Evolutionary conservation across 2,797 vertebrate genomes (phyloP).

Genomic region (Takifugu ocellatus): DNA sequence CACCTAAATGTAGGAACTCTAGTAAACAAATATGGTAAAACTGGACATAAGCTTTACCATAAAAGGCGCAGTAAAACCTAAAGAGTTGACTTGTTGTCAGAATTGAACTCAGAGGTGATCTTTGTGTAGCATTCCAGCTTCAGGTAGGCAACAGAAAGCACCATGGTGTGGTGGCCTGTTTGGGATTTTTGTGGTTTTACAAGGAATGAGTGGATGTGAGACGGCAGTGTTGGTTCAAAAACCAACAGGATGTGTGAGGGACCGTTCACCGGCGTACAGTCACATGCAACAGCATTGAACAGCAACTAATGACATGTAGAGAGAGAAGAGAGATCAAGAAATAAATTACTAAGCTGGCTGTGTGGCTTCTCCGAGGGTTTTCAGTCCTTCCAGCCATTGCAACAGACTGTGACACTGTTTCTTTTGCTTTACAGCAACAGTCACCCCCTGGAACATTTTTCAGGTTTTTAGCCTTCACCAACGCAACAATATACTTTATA

Average conservation of each 20-base stretch:
- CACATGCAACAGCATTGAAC: not conserved
- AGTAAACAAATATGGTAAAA: not conserved
- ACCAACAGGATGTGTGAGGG: conserved; percentile 1
- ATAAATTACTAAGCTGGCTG: too few species aligned
- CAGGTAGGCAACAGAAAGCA: conserved; percentile 33
- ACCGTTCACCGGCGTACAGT: not conserved
- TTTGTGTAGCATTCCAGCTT: conserved; percentile 43
- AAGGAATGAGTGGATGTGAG: conserved; percentile 12
- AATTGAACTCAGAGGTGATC: conserved; percentile 41
- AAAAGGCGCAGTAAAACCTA: conserved; percentile 8
- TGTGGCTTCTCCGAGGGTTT: too few species aligned
- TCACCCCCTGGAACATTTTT: too few species aligned
- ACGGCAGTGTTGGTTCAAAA: conserved; percentile 22
- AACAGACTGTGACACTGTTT: too few species aligned
- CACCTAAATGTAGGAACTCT: not conserved
- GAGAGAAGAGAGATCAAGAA: too few species aligned
- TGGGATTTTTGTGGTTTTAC: conserved; percentile 47
- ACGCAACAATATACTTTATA: too few species aligned
- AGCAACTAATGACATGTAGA: too few species aligned
- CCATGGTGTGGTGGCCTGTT: conserved; percentile 26
- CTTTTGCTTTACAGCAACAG: too few species aligned
- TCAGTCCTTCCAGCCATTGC: too few species aligned
- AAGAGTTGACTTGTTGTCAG: conserved; percentile 49
- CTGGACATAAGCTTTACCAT: not conserved
- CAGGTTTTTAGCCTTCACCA: too few species aligned